These are phyloP conservation scores for Rhabdomys pumilio DNA, from an alignment of 2,797 vertebrate species.

Conservation along the genomic window DNA sequence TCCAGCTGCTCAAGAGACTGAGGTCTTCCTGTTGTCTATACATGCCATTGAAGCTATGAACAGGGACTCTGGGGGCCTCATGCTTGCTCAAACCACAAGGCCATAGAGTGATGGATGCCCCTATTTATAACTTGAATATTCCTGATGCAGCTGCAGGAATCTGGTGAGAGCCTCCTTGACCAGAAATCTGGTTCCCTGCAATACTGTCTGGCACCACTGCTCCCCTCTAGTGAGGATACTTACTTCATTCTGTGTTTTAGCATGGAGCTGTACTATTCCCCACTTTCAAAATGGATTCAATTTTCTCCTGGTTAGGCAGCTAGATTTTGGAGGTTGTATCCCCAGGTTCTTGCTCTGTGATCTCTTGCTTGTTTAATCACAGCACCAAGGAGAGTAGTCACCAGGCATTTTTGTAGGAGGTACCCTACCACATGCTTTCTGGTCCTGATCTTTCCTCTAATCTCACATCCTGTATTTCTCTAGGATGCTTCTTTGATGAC, in stretches of 20 bases:
- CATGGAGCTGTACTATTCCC: background rate
- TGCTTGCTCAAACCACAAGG: background rate
- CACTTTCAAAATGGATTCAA: background rate
- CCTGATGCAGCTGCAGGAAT: accelerated
- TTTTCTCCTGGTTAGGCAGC: constrained; percentile 3
- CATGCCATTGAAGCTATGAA: background rate
- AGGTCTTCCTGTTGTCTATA: background rate
- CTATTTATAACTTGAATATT: background rate
- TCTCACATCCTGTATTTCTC: background rate
- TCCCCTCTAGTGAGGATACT: background rate
- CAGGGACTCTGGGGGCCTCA: accelerated
- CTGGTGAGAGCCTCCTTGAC: accelerated
- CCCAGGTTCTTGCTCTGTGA: background rate
- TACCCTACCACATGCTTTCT: background rate
- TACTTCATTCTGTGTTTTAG: background rate
- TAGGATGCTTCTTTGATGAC: background rate
- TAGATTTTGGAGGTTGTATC: no score
- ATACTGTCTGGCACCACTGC: background rate
- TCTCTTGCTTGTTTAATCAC: background rate
- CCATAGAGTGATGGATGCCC: accelerated
- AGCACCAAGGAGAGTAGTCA: background rate
- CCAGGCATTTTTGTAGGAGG: background rate
- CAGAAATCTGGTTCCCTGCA: background rate
- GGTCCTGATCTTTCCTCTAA: background rate
- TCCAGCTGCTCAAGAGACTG: background rate